These are phyloP conservation scores for Sinotaia quadrata DNA, from an alignment of 2,888 invertebrate species.

Conservation along the genomic window DNA sequence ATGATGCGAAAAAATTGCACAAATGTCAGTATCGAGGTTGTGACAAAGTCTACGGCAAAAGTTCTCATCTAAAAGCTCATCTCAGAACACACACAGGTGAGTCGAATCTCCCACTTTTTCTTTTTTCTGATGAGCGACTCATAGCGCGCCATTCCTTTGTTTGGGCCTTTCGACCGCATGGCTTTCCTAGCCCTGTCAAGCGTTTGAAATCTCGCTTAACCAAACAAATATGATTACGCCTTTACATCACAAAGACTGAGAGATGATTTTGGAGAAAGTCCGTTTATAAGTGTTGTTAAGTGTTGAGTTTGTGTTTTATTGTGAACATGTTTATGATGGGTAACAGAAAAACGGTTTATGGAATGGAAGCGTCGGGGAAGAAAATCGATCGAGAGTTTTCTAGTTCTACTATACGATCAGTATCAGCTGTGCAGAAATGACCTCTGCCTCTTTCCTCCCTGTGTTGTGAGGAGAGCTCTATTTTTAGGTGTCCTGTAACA, in stretches of 20 bases:
- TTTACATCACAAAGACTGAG: background rate
- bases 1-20: slow-evolving; percentile 75
- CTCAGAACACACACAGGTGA: slow-evolving; percentile 79
- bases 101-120: slow-evolving; percentile 9
- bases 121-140: background rate
- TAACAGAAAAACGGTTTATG: background rate
- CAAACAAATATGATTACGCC: slow-evolving; percentile 16
- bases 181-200: background rate
- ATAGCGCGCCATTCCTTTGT: slow-evolving; percentile 33
- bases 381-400: slow-evolving; percentile 3
- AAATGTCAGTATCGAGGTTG: slow-evolving; percentile 78
- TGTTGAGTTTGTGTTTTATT: background rate
- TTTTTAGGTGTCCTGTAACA: slow-evolving; percentile 24
- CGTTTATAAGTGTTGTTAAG: background rate
- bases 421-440: slow-evolving; percentile 8
- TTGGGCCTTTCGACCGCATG: slow-evolving; percentile 34
- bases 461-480: slow-evolving; percentile 24
- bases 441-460: slow-evolving; percentile 1
- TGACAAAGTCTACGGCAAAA: slow-evolving; percentile 79
- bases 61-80: slow-evolving; percentile 80
- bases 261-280: background rate
- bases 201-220: slow-evolving; percentile 9
- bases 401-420: slow-evolving; percentile 1
- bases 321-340: background rate
- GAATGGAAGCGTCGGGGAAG: background rate